Evolutionary conservation across 2,888 invertebrate genomes (phyloP), one percentile per base, ranked within the genome.

Genomic region (Polyploca ridens): DNA sequence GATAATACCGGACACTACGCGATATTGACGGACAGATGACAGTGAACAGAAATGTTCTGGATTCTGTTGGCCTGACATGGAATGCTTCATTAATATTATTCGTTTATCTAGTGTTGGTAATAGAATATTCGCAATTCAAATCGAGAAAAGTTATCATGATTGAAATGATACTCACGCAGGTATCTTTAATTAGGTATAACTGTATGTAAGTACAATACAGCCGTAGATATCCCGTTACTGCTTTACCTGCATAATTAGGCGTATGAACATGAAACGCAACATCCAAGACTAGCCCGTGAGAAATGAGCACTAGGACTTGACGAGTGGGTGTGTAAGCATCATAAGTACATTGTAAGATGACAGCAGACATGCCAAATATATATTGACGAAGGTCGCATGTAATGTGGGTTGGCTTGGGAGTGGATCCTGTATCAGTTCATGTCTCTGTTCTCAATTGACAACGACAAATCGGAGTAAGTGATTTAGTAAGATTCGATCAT

Each of bases 1-100:
- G 69, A 70, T 75, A 75, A 74, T 76, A 67, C 66, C 64, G 69
- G 71, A 71, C 65, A 67, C 66, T 57, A 66, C 64, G 65, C 66
- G 69, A 71, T 74, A 68, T 65, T 63, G 49, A 63, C 41, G 59
- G 16, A 61, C 54, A 58, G 44, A 33, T 62, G 57, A 63, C 54
- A 54, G 54, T n/a, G 58, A 27, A 27, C 57, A 38, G 63, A 58
- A 63, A 63, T 38, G 63, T 27, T 63, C 38, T 38, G 61, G 41
- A 61, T 61, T 61, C 16, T 61, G 19, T 54, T 54, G 41, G 27
- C 13, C 19, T 33, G 33, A 58, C 27, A 6, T 41, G 61, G 38
- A 60, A 38, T 60, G 38, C 58, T 41, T n/a, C 6, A 61, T 61
- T 27, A 16, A 60, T 60, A 60, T 10, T 11, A 60, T 38, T 60